Percentiles rank a stretch among this genome's conserved stretches.
Conservation (phyloP, 2,797 vertebrate genomes). For the Poecilia wingei region DNA sequence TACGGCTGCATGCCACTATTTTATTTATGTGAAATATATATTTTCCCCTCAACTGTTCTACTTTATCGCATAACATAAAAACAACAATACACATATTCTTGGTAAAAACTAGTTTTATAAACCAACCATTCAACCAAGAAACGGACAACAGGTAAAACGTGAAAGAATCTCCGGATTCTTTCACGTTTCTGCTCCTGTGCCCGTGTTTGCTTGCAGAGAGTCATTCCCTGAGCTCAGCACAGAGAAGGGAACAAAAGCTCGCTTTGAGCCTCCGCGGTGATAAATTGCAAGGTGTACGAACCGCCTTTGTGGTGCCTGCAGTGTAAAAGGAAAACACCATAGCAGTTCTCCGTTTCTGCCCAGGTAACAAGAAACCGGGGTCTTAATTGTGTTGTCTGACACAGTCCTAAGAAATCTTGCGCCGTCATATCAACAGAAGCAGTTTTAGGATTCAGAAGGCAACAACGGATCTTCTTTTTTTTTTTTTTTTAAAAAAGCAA, state of each 20-base stretch:
- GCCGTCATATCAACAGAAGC: slow-evolving; percentile 19
- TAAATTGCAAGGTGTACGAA: slow-evolving; percentile 62
- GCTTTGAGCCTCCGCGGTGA: slow-evolving; percentile 58
- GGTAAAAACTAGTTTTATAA: neutral
- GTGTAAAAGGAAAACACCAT: slow-evolving; percentile 30
- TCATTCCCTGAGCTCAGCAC: slow-evolving; percentile 36
- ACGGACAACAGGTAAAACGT: neutral
- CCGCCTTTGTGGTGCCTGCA: slow-evolving; percentile 27
- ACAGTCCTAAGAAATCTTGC: neutral
- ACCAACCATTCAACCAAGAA: slow-evolving; percentile 8
- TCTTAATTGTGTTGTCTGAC: slow-evolving; percentile 36
- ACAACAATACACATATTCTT: slow-evolving; percentile 4
- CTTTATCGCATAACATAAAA: neutral
- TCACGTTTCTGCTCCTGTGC: slow-evolving; percentile 38
- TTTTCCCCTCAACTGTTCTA: neutral
- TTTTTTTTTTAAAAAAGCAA: slow-evolving; percentile 15
- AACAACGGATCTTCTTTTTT: slow-evolving; percentile 8
- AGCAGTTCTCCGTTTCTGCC: slow-evolving; percentile 25
- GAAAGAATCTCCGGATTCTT: slow-evolving; percentile 31
- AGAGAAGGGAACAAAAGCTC: slow-evolving; percentile 56
- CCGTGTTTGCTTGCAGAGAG: slow-evolving; percentile 29
- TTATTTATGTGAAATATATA: neutral
- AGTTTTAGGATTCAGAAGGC: slow-evolving; percentile 42
- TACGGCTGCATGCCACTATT: neutral
- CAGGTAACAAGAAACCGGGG: slow-evolving; percentile 49